Base-by-base conservation (phyloP, 1,140 invertebrate species). In the Drosophila asahinai region DNA sequence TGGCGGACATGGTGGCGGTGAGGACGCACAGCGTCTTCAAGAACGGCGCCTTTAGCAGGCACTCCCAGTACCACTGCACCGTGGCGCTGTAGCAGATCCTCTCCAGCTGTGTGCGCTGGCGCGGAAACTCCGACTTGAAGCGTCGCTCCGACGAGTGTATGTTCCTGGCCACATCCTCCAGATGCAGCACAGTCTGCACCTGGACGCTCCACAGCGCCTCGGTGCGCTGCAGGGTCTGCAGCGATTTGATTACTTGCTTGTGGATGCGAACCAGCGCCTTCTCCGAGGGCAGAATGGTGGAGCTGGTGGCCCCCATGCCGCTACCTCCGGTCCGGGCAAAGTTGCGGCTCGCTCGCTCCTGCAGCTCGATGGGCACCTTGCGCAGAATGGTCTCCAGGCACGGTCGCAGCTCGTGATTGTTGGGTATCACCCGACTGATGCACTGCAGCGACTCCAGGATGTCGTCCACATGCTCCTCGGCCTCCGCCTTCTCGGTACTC, bases 51-150 rank as follows among this genome's bases (percentile, higher is more conserved):
- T 96, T 95, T 1, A 98, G 71, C 33, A 96, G 81, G 93, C 98
- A 99, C 91, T 97, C 97, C 97, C 98, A 99, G 93, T 98, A 99
- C 98, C 98, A 99, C 94, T 99, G 98, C 48, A 97, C 74, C 49
- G 94, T 94, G 25, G 96, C 95, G 75, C 94, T 96, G 71, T 96
- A 96, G 25, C 96, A 89, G 52, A 95, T 77, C 52, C 95, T 93
- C 45, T 94, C 91, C 38, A 95, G 80, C 38, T 94, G 91, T 5
- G 95, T 93, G 12, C 95, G 93, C 15, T 94, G 93, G 7, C 94
- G 93, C 15, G 95, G 95, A 91, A 97, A 97, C n/a, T 96, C 95
- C 40, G 95, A 94, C 86, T 97, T 97, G 91, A 98, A 99, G 65
- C 95, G 94, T 51, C 93, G 93, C 80, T 97, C 97, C 7, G 95